A percentile compares a stretch with the other conserved stretches of the same genome.
phyloP scores from a whole-genome alignment of 2,797 vertebrate species.

The Amazona finschi region DNA sequence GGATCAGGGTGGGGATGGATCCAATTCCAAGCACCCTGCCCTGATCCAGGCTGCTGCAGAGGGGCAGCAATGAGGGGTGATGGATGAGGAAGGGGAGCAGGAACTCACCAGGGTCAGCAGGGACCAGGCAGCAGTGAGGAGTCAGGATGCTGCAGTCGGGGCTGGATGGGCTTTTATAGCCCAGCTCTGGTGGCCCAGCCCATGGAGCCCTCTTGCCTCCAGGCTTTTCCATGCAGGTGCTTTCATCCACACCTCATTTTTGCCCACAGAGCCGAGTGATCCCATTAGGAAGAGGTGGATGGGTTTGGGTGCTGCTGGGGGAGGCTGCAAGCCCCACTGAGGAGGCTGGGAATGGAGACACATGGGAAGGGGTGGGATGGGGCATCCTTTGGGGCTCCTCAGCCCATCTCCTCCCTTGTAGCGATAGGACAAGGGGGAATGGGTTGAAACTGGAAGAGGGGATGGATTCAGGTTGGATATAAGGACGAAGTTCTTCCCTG shows the following conservation, averaged over 20 bases:
- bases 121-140: fast-evolving
- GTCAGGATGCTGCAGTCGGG: fast-evolving
- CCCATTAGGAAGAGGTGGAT: background rate
- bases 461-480: background rate
- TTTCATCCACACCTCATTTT: conserved; percentile 19
- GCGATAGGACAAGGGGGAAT: background rate
- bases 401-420: background rate
- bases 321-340: background rate
- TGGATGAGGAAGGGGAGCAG: fast-evolving
- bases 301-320: background rate
- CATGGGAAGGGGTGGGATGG: background rate
- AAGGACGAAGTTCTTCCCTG: background rate
- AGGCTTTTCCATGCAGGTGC: background rate
- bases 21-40: too few species aligned
- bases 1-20: too few species aligned
- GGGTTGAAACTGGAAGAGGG: background rate
- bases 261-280: conserved; percentile 18
- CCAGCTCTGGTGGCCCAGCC: background rate
- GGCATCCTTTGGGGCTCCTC: background rate
- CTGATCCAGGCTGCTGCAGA: too few species aligned
- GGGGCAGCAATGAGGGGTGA: too few species aligned
- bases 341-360: background rate
- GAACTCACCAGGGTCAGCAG: background rate
- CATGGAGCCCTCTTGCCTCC: background rate
- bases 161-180: background rate